Base-by-base conservation (phyloP, 2,797 vertebrate genomes). In the Falco biarmicus region DNA sequence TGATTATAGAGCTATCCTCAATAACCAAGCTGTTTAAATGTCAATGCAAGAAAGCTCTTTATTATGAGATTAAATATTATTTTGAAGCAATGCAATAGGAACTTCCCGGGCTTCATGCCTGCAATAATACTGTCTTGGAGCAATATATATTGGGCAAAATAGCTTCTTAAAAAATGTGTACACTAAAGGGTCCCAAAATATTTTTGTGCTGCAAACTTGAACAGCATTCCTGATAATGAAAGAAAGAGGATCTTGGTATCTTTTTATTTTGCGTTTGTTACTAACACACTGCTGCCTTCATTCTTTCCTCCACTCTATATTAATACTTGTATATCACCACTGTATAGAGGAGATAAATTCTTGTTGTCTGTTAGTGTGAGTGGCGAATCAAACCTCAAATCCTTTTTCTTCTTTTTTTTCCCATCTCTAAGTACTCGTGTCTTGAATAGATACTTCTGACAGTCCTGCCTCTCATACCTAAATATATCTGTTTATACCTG, bases 21-120 rank as follows among this genome's bases (percentile, higher is more conserved):
- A 94, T 96, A 97, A 96, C 96, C 94, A 92, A 89, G 96, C 95
- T 97, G 97, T 97, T 97, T 97, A 97, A 97, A 97, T 97, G 97
- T 97, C 97, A 97, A 41, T 92, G 94, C 92, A 91, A 93, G 96
- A 97, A 96, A 95, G 93, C 95, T 97, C 96, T 97, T 97, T 97
- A 97, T 96, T 89, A 90, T 84, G 97, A 97, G 92, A 97, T 97
- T 96, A 97, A 97, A 95, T 93, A 97, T 91, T 96, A 96, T 97
- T 97, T 96, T 93, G 94, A 89, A 96, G 96, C 92, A 66, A 71
- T 88, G 94, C 76, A 87, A 94, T 69, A 94, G 92, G 93, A 97
- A 93, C 89, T 95, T 97, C 91, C 79, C 83, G 94, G 83, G 80
- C 84, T 91, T 87, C 88, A 70, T 22, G 91, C 73, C 91, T 95